Evolutionary conservation across 2,797 vertebrate genomes (phyloP), one percentile per base, ranked within the genome.

Genomic region (Muscicapa comitata): DNA sequence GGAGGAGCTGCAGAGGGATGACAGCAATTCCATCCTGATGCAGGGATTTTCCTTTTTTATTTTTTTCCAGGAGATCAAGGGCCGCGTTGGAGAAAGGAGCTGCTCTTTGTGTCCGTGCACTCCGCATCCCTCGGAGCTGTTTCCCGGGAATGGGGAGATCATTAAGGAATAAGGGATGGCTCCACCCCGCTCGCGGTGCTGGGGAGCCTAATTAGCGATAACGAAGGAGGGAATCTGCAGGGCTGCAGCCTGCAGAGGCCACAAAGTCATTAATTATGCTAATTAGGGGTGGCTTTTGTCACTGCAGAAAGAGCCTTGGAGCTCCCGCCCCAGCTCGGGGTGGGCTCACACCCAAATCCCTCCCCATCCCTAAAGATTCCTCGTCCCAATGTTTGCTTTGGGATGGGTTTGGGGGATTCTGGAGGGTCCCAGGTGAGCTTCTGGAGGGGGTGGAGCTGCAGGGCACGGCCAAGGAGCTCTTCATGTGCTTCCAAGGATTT

Each of bases 121-220:
- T 31, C 58, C 13, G 9, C 80, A 7, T 42, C 68, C 71, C 93
- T 67, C 7, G 1, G 62, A 73, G 93, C 95, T 4, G 29, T 12
- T 73, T 73, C 50, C 38, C 1, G 2, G 21, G 93, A 80, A 94
- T n/a, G 48, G 86, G 59, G 88, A 88, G 8, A 84, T 96, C 93
- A 43, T 97, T 96, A 94, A 85, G 93, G 58, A 65, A 76, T 92
- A 93, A 96, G 26, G 61, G 95, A 95, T 76, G 77, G 81, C 86
- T 73, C 75, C 67, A 17, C 68, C 88, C 57, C 3, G 8, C 83
- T 25, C 23, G 47, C 1, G 2, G 90, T 26, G 67, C 78, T 42
- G 86, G 59, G 80, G 68, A 95, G 63, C 45, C 94, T 95, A 90
- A 97, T 97, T 95, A 97, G 91, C 59, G 92, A 83, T 94, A 96